Evolutionary conservation across 2,797 vertebrate species (phyloP), one percentile per base, ranked within the genome.

Genomic region (Erpetoichthys calabaricus): DNA sequence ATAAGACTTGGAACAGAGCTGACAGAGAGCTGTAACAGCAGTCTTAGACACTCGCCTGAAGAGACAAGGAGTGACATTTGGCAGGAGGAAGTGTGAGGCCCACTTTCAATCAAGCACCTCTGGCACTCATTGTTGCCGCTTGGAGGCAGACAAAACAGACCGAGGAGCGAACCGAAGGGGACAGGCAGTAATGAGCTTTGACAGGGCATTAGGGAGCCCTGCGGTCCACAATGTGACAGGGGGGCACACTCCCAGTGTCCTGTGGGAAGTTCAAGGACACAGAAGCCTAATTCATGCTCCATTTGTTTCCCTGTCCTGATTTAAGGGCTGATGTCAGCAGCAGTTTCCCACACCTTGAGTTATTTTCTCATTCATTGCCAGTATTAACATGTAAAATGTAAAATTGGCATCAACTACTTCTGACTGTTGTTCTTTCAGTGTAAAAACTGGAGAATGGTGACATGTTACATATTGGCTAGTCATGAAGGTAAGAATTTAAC

Each of bases 151-250:
- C 59, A 67, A 71, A 63, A 64, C 68, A 51, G 59, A 69, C 74
- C 75, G 65, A 59, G 73, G 75, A 80, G 71, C 62, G 69, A 67
- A 76, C 60, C 59, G 55, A 64, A 57, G 59, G n/a, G 57, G 42
- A 65, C 55, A 57, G 0, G 9, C 67, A 61, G 58, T 80, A 81
- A 86, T 81, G 62, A 70, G 64, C 64, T 72, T 65, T 83, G 83
- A 85, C 81, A 86, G 79, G 69, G 63, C 64, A 69, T 75, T 76
- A 78, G 70, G 65, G 64, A 67, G 65, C 71, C 65, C 69, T 63
- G 68, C 53, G 62, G 74, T 70, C 52, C 58, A 61, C 56, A 66
- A 63, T 67, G 62, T 70, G 67, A 64, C 59, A 66, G 56, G 63
- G 61, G 67, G 59, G 67, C 64, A 68, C 54, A 63, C 68, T 62